Conservation (phyloP, 2,888 invertebrate species). For the Drosophila paranaensis region DNA sequence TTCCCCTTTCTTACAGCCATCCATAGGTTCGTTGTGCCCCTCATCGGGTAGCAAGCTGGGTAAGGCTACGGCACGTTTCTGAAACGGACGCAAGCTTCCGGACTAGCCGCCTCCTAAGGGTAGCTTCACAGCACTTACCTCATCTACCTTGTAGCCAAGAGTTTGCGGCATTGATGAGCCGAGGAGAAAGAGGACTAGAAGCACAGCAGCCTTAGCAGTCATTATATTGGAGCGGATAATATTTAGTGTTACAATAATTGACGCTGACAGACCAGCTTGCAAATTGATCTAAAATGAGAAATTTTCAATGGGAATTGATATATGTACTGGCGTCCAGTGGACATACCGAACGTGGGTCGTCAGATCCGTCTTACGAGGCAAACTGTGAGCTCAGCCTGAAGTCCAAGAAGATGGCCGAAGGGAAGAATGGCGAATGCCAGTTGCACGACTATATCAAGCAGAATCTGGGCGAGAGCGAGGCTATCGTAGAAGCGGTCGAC, state of each 20-base stretch:
- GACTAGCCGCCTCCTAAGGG: neutral
- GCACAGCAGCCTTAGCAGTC: conserved; percentile 10
- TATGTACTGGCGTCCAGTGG: conserved; percentile 23
- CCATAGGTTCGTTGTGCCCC: neutral
- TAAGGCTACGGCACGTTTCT: conserved; percentile 7
- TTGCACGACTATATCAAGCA: conserved; percentile 22
- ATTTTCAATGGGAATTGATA: conserved; percentile 47
- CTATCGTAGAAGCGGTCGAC: conserved; percentile 29
- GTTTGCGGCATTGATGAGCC: neutral
- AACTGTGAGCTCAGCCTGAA: conserved; percentile 26
- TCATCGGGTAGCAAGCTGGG: conserved; percentile 6
- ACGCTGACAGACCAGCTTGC: conserved; percentile 23
- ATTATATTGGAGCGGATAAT: conserved; percentile 15
- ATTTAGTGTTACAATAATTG: neutral
- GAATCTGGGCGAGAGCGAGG: conserved; percentile 15
- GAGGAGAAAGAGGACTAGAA: conserved; percentile 1
- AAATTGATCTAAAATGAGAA: conserved; percentile 45
- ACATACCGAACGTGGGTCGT: neutral
- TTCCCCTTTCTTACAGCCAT: neutral
- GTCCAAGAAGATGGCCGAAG: conserved; percentile 36
- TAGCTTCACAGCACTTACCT: conserved; percentile 17
- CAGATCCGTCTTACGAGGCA: neutral
- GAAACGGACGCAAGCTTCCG: no score
- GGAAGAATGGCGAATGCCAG: conserved; percentile 33
- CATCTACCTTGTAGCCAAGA: conserved; percentile 8